A percentile compares a stretch with the other conserved stretches of the same genome.
Conservation (phyloP, 2,113 vertebrate species). For the Astur gentilis region DNA sequence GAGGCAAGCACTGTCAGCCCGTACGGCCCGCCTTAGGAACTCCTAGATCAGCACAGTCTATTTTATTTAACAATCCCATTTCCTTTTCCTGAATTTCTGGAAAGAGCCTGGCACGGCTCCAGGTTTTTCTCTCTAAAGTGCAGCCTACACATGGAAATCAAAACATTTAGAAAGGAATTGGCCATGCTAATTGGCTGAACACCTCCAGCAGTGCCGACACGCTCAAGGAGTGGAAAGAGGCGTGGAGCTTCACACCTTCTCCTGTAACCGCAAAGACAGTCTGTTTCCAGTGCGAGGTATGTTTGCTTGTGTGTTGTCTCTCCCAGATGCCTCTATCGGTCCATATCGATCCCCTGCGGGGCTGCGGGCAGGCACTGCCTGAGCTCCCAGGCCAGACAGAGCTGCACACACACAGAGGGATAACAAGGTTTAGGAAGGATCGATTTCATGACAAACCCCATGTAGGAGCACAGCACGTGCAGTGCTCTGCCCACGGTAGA, state of each 20-base stretch:
- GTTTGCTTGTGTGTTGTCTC: neutral
- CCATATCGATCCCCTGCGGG: fast-evolving
- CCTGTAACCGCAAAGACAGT: neutral
- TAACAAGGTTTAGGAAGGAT: neutral
- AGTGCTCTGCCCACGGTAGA: neutral
- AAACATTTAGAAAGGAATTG: neutral
- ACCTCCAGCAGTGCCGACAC: neutral
- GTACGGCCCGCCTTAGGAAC: neutral
- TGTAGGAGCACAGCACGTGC: neutral
- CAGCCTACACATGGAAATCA: neutral
- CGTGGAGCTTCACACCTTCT: neutral
- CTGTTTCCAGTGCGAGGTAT: neutral
- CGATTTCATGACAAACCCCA: neutral
- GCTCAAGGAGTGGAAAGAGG: neutral
- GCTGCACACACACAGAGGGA: neutral
- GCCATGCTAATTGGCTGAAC: neutral
- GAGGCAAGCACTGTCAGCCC: fast-evolving
- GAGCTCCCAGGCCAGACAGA: neutral
- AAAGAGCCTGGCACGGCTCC: neutral
- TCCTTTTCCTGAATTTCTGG: conserved; percentile 52
- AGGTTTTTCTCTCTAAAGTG: neutral
- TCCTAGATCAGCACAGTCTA: neutral
- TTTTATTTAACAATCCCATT: conserved; percentile 42
- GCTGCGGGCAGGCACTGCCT: neutral
- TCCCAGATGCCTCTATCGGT: neutral